A percentile compares a stretch with the other conserved stretches of the same genome.
Evolutionary conservation across 2,113 vertebrate genomes (phyloP).

Genomic region (Siniperca chuatsi): DNA sequence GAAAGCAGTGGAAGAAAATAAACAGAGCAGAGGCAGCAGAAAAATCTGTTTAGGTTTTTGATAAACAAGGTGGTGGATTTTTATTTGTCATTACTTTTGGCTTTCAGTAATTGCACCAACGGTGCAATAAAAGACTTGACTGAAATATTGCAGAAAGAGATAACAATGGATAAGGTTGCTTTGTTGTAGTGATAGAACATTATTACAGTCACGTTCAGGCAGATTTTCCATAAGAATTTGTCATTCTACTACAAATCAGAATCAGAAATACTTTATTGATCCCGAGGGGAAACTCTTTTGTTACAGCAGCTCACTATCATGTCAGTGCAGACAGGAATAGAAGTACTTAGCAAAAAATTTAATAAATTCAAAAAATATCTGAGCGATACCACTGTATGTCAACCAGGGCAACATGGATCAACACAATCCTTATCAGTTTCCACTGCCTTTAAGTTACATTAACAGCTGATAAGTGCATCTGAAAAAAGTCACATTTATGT

Average conservation of each 20-base stretch:
- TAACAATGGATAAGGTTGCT: not conserved
- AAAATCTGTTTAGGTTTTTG: not conserved
- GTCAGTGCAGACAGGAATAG: too few relatives aligned
- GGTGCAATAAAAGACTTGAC: not conserved
- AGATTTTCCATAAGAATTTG: not conserved
- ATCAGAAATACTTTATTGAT: too few relatives aligned
- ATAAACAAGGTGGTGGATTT: conserved; percentile 10
- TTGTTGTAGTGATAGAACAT: not conserved
- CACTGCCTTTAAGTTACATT: not conserved
- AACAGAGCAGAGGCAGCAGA: not conserved
- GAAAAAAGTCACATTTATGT: not conserved
- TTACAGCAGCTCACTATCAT: too few relatives aligned
- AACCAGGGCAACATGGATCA: not conserved
- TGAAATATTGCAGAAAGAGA: conserved; percentile 8
- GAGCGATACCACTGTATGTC: too few relatives aligned
- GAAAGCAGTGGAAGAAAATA: not conserved
- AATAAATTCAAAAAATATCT: too few relatives aligned
- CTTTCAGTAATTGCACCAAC: not conserved
- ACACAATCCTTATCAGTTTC: not conserved
- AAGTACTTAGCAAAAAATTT: too few relatives aligned
- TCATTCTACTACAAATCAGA: not conserved
- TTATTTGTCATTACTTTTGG: conserved; percentile 23
- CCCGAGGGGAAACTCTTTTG: too few relatives aligned
- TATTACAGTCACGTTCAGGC: not conserved
- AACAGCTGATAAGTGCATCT: not conserved